phyloP scores from a whole-genome alignment of 2,888 invertebrate genomes.

The Oligia latruncula region DNA sequence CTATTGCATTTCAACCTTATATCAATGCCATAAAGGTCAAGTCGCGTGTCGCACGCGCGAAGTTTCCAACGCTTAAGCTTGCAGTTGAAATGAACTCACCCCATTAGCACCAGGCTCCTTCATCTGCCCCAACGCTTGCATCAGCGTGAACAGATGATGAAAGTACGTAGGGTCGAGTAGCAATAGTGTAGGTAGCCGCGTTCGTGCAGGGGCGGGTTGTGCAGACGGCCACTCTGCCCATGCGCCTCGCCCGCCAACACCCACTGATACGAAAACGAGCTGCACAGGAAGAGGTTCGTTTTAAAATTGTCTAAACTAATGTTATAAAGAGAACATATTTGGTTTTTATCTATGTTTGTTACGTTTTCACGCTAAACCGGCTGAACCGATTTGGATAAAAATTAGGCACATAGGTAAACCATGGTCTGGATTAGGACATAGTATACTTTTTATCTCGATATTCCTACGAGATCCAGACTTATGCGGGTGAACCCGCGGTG shows the following conservation, averaged over 20 bases:
- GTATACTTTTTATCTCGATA: too few species aligned
- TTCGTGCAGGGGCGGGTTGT: conserved; percentile 96
- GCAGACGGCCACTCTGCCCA: conserved; percentile 95
- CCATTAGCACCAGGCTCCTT: conserved; percentile 94
- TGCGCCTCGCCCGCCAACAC: conserved; percentile 92
- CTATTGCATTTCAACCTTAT: not conserved
- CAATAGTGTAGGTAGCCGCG: conserved; percentile 95
- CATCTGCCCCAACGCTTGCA: conserved; percentile 97
- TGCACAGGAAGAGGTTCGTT: conserved; percentile 70
- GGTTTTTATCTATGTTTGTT: too few species aligned
- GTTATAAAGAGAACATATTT: too few species aligned
- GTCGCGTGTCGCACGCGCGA: too few species aligned
- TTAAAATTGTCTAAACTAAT: not conserved
- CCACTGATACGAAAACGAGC: conserved; percentile 97
- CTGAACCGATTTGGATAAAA: too few species aligned
- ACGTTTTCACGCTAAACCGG: too few species aligned
- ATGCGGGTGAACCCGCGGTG: too few species aligned
- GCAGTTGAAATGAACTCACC: conserved; percentile 78
- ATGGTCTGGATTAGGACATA: too few species aligned
- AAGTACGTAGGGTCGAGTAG: conserved; percentile 96
- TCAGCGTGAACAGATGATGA: conserved; percentile 96
- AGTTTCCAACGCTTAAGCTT: too few species aligned
- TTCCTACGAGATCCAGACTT: too few species aligned
- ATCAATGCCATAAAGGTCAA: not conserved
- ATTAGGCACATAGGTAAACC: too few species aligned